Base-by-base conservation (phyloP, 2,113 vertebrate species). In the Sterna hirundo region DNA sequence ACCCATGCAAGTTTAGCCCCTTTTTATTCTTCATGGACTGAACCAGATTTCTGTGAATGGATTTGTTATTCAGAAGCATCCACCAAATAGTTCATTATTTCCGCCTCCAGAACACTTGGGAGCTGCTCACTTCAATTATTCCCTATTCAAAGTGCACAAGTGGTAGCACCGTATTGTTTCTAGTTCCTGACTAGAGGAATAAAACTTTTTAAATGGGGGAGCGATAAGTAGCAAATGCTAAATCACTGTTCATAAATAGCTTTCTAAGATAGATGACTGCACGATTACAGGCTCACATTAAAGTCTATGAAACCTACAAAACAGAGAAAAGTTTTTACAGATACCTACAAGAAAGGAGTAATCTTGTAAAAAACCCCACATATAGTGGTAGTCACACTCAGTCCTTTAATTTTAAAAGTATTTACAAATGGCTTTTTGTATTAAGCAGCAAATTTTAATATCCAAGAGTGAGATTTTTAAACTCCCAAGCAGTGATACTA, bases 41-140 rank as follows among this genome's bases (percentile, higher is more conserved):
- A 94, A 89, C 74, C 46, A 87, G 26, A 83, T 89, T 93, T 93
- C 91, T 95, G 86, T 97, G 95, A 97, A 97, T 97, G 96, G 84
- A 80, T 95, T 90, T 93, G 66, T 95, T 97, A 85, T 83, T 87
- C 84, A 96, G 94, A 90, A 89, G 83, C 84, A 97, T 83, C 51
- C 52, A 15, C 80, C 86, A 91, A 84, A 95, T 83, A 94, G 77
- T 93, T 95, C 94, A 72, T 83, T 57, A 95, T 91, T 95, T 95
- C 94, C 42, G 10, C 95, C 94, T 90, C 89, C 95, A 97, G 91
- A 97, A 95, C 93, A 89, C 84, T 96, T 85, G 78, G 1, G 62
- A 97, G 88, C 75, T 91, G 84, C 96, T 97, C 94, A 83, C 93
- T 97, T 97, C 86, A 95, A 94, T 97, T 95, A 97, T 88, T 93